Base-by-base conservation (phyloP, 2,797 vertebrate species). In the Arnoldichthys spilopterus region DNA sequence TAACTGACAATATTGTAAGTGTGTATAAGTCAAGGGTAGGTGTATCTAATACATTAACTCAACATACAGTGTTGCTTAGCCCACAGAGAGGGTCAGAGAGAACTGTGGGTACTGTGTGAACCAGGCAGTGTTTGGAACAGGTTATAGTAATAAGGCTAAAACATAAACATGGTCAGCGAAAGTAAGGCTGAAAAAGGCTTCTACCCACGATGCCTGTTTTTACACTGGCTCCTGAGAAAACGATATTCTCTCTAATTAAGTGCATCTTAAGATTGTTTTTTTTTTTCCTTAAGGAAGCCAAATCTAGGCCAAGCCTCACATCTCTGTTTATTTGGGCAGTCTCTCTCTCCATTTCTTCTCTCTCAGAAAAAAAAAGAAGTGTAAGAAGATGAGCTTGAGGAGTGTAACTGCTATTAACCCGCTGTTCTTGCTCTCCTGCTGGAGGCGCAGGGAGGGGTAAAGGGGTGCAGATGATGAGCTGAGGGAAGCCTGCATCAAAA, bases 401-500 rank as follows among this genome's bases (percentile, higher is more conserved):
- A 77, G 40, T 53, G 24, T 81, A 51, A 76, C 53, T 71, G 24
- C 56, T 26, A 66, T 72, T 47, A 45, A 79, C 12, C 1, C 1
- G 72, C 24, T n/a, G 6, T 34, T 76, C 16, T 79, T 63, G 68
- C 4, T 47, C 81, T n/a, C 78, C 32, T 5, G 24, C 24, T 68
- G 37, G 7, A 45, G 69, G 47, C 43, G 30, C 63, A 40, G 30
- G 40, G 54, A 32, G 30, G 53, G 47, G 30, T 13, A n/a, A n/a
- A 56, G 59, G 45, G 4, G 51, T 32, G 12, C 18, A 76, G 72
- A 45, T 22, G 54, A 54, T 43, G 69, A 37, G 67, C 54, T 53
- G 63, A 84, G 81, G 32, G 24, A 85, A 66, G 43, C 58, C 59
- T 74, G 70, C 83, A 83, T 86, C 73, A 89, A 84, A 87, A 82